These are phyloP conservation scores for Pelochelys cantorii DNA, from an alignment of 2,797 vertebrate species.

Conservation along the genomic window DNA sequence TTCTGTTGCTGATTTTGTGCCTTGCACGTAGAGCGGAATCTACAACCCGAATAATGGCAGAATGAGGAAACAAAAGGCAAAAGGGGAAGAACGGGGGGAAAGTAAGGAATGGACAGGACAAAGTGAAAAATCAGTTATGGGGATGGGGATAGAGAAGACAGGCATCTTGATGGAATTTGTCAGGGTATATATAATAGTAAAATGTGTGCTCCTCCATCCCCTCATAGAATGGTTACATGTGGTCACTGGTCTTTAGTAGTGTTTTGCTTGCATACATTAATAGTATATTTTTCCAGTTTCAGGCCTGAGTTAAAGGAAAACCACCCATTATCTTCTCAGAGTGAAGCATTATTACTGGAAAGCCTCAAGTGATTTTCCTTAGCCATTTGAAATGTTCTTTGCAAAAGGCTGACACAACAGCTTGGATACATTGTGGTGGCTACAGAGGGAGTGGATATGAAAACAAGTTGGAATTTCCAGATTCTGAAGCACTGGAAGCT, in stretches of 20 bases:
- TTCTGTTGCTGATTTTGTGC: neutral
- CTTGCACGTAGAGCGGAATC: neutral
- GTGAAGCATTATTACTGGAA: neutral
- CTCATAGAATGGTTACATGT: accelerated
- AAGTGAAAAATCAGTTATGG: neutral
- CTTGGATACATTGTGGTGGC: neutral
- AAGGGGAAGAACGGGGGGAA: neutral
- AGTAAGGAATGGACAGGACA: neutral
- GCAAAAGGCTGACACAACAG: accelerated
- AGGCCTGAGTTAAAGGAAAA: neutral
- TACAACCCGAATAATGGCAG: neutral
- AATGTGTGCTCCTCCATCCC: neutral
- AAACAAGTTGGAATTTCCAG: accelerated
- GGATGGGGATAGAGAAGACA: neutral
- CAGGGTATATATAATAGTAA: neutral
- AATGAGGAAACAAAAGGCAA: neutral
- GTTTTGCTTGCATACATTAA: neutral
- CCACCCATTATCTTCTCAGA: neutral
- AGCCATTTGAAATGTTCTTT: accelerated
- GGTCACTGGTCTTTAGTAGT: neutral
- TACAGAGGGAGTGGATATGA: accelerated
- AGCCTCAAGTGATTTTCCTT: neutral
- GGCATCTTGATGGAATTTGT: neutral
- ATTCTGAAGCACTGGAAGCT: accelerated
- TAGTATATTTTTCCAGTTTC: neutral